Percentiles rank a stretch among this genome's conserved stretches.
Conservation (phyloP, 2,888 invertebrate genomes). For the Deroplatys truncata region DNA sequence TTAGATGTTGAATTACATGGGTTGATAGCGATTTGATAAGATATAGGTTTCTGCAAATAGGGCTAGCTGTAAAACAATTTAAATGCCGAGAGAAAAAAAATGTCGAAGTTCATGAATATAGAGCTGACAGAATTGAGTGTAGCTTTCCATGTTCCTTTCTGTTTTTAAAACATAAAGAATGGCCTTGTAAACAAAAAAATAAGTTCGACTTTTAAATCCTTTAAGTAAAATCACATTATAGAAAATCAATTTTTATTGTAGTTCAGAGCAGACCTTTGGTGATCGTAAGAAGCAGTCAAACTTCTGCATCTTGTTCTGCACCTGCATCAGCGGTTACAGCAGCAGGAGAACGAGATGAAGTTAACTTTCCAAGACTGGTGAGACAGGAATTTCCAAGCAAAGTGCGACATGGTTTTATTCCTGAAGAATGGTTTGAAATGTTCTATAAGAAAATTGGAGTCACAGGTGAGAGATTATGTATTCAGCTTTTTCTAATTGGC, state of each 20-base stretch:
- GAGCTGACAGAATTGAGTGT: too few species aligned
- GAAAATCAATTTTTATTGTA: neutral
- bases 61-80: too few species aligned
- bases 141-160: too few species aligned
- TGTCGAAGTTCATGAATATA: too few species aligned
- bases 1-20: too few species aligned
- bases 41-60: too few species aligned
- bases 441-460: conserved; percentile 92
- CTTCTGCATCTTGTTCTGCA: neutral
- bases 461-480: conserved; percentile 47
- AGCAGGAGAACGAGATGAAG: conserved; percentile 58
- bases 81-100: too few species aligned
- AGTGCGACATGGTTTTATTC: conserved; percentile 84
- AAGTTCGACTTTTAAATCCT: too few species aligned
- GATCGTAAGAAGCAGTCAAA: conserved; percentile 21
- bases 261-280: conserved; percentile 18
- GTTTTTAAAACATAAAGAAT: too few species aligned
- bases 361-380: conserved; percentile 69
- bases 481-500: neutral
- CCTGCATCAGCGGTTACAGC: neutral
- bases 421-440: conserved; percentile 93
- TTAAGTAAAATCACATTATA: too few species aligned
- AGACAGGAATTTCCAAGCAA: conserved; percentile 63
- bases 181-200: too few species aligned
- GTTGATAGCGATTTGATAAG: too few species aligned